Conservation (phyloP, 1,140 invertebrate genomes). For the Drosophila pseudoananassae region DNA sequence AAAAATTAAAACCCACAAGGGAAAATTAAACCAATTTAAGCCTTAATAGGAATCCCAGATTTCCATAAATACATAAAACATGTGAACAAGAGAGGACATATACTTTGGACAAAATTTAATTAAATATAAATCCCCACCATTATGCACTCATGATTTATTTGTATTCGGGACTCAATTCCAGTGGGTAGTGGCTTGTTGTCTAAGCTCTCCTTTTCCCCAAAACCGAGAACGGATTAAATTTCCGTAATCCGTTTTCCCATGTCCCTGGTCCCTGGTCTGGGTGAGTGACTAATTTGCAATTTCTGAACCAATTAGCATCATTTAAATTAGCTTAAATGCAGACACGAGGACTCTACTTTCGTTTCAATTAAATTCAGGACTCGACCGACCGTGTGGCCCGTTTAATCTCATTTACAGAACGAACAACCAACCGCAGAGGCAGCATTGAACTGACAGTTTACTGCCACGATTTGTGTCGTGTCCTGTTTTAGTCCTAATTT, state of each 20-base stretch:
- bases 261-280: neutral
- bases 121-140: neutral
- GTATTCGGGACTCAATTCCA: constrained; percentile 2
- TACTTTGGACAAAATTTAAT: neutral
- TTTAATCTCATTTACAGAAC: constrained; percentile 19
- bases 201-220: neutral
- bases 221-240: constrained; percentile 12
- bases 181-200: too few relatives aligned
- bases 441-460: constrained; percentile 16
- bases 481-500: constrained; percentile 36
- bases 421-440: neutral
- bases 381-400: constrained; percentile 55
- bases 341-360: constrained; percentile 3
- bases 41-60: neutral
- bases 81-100: neutral
- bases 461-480: constrained; percentile 22
- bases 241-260: constrained; percentile 14
- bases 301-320: constrained; percentile 28
- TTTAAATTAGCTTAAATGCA: constrained; percentile 45
- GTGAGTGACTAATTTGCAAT: constrained; percentile 27
- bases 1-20: neutral
- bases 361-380: constrained; percentile 10
- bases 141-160: neutral
- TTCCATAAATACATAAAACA: neutral
- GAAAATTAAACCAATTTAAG: neutral